Conservation (phyloP, 2,888 invertebrate species). For the Cheilosia vulpina region DNA sequence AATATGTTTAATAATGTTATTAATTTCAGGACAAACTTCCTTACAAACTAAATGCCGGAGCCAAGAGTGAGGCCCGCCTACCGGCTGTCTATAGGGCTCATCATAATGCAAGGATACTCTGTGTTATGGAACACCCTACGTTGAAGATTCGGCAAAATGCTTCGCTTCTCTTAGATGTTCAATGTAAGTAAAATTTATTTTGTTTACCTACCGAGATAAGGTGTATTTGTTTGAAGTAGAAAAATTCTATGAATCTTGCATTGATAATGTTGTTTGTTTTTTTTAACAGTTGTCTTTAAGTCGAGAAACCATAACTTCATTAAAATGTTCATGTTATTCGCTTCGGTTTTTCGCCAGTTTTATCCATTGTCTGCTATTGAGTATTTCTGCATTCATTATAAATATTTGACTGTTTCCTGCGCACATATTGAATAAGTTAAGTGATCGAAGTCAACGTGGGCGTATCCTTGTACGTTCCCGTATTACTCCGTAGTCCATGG, state of each 20-base stretch:
- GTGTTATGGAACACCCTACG: constrained; percentile 89
- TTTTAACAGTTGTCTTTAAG: no score
- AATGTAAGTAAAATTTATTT: constrained; percentile 80
- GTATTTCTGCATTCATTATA: no score
- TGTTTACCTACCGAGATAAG: not conserved
- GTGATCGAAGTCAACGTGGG: no score
- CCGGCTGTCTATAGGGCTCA: constrained; percentile 91
- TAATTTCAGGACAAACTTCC: constrained; percentile 81
- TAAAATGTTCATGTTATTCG: not conserved
- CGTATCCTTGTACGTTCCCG: no score
- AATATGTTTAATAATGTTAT: constrained; percentile 24
- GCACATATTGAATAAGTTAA: no score
- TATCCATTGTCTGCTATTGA: no score
- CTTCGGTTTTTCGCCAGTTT: no score
- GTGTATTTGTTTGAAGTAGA: no score
- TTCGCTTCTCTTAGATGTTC: constrained; percentile 83
- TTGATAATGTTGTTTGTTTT: no score
- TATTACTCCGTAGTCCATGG: no score
- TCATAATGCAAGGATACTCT: constrained; percentile 93
- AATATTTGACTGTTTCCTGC: no score
- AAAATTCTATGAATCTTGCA: no score
- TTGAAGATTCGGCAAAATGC: constrained; percentile 83
- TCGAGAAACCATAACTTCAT: not conserved
- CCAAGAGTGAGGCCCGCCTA: constrained; percentile 87
- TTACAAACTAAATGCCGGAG: constrained; percentile 84